Conservation (phyloP, 2,888 invertebrate genomes). For the Onthophagus sagittarius region DNA sequence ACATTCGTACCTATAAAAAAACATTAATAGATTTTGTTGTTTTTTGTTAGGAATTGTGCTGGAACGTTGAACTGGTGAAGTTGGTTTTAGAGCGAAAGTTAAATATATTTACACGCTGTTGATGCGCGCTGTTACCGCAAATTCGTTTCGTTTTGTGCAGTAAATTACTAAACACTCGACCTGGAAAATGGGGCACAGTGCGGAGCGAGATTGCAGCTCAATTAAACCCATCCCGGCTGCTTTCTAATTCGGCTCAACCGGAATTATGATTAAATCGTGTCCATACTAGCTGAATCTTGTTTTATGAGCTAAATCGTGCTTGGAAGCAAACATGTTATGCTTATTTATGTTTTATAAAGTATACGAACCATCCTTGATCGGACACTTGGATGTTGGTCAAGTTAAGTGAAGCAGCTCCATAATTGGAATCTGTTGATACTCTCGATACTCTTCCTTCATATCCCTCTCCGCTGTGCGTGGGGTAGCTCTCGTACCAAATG, state of each 20-base stretch:
- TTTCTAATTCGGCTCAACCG: neutral
- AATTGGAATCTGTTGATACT: slow-evolving; percentile 82
- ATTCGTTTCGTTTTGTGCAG: slow-evolving; percentile 2
- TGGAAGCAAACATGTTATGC: neutral
- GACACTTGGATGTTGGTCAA: slow-evolving; percentile 89
- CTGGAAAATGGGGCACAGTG: neutral
- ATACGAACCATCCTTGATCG: slow-evolving; percentile 94
- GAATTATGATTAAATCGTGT: neutral
- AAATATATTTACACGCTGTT: neutral
- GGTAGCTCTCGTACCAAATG: slow-evolving; percentile 98
- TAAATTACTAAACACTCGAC: neutral
- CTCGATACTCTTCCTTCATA: slow-evolving; percentile 90
- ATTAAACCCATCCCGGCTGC: neutral
- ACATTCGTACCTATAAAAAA: slow-evolving; percentile 46
- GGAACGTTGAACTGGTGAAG: too few relatives aligned
- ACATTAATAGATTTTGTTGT: neutral
- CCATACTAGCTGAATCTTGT: neutral
- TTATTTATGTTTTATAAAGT: slow-evolving; percentile 51
- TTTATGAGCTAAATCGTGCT: neutral
- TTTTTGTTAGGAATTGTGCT: neutral
- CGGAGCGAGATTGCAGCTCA: neutral
- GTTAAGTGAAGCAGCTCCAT: slow-evolving; percentile 91
- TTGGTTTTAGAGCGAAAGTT: neutral
- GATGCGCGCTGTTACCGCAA: neutral
- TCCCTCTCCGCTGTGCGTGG: slow-evolving; percentile 92